phyloP scores from a whole-genome alignment of 2,797 vertebrate species.

The Sebastes wilsoni region DNA sequence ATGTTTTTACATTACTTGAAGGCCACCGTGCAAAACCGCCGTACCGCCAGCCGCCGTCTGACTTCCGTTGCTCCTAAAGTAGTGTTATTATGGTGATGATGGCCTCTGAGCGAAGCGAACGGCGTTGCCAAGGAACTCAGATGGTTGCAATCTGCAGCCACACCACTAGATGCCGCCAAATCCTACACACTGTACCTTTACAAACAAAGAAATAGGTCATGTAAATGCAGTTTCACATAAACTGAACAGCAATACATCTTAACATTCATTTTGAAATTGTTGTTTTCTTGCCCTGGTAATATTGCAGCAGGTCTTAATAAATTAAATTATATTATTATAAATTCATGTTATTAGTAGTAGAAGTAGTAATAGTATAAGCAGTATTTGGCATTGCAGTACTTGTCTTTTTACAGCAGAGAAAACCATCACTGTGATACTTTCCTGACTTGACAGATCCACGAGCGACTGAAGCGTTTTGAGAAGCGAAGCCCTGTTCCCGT shows the following conservation, averaged over 20 bases:
- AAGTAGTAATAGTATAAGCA: background rate
- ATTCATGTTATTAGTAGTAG: background rate
- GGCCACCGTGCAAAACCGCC: too few species aligned
- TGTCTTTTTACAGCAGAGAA: background rate
- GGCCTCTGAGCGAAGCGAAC: too few species aligned
- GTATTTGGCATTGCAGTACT: background rate
- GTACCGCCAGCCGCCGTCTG: too few species aligned
- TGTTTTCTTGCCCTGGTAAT: background rate
- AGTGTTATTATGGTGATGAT: too few species aligned
- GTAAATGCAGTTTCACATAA: background rate
- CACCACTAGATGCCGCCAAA: background rate
- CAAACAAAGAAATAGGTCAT: background rate
- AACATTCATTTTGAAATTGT: background rate
- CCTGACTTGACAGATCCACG: slow-evolving; percentile 71
- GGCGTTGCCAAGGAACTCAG: background rate
- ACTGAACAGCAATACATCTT: background rate
- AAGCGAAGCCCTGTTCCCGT: slow-evolving; percentile 59
- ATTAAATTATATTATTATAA: background rate
- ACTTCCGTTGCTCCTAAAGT: too few species aligned
- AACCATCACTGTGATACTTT: slow-evolving; percentile 17
- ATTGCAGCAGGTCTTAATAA: background rate
- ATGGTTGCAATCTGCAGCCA: background rate
- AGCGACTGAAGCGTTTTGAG: slow-evolving; percentile 73
- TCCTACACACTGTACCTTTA: background rate
- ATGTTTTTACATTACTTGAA: too few species aligned